Base-by-base conservation (phyloP, 2,797 vertebrate genomes). In the Microchirus variegatus region DNA sequence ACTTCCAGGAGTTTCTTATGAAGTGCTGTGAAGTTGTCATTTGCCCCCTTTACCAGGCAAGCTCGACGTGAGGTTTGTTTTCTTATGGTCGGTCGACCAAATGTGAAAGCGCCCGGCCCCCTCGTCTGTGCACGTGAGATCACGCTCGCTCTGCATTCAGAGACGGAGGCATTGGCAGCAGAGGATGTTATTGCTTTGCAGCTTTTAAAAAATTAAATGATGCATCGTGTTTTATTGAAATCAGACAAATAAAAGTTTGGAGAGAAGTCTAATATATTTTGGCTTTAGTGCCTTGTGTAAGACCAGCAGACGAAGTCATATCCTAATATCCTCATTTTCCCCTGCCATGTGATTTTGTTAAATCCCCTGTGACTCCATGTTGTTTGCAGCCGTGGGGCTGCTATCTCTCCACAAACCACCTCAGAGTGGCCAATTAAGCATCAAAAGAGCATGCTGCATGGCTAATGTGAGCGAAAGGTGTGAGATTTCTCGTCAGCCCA, bases 1-100 rank as follows among this genome's bases (percentile, higher is more conserved):
- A 90, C 88, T 93, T 91, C 90, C 89, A 93, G 90, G 85, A 91
- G 91, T 87, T 91, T 91, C 89, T 94, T 91, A 93, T 92, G 87
- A 92, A 91, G 90, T 93, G 90, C 89, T 89, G 92, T 90, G 89
- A 92, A 92, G 87, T 91, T 90, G 90, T 91, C 87, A 85, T 93
- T 90, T 90, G 83, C 82, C 77, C 67, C 77, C 86, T 89, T 90
- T 90, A 85, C 87, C 90, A 85, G 81, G 75, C 79, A 82, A 84
- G 75, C 91, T 90, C 67, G 44, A 88, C 67, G 37, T 80, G 50
- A 77, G 73, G 82, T 90, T 92, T 93, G 88, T 92, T 92, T 91
- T 92, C 86, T 90, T 91, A 84, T 81, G 75, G n/a, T n/a, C 74
- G 80, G 36, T 7, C 22, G 87, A 75, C 88, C 91, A 94, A 92